Evolutionary conservation across 2,888 invertebrate genomes (phyloP), one percentile per base, ranked within the genome.

Genomic region (Autographa gamma): DNA sequence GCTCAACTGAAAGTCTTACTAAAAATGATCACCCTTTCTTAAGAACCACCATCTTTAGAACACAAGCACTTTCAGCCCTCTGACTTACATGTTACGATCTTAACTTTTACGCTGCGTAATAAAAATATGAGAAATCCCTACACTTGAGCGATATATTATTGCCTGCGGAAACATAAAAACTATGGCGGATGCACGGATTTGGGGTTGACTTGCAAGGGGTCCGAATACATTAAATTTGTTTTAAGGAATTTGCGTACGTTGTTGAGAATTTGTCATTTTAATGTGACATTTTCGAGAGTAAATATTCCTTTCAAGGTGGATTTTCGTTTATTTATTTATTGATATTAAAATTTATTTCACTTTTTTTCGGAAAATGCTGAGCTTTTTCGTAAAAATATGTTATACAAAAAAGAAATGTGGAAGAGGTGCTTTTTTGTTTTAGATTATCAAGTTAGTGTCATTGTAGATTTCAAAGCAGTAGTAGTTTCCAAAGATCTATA

Each of bases 161-260:
- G 90, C 86, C 88, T 85, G 85, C 87, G 93, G 93, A 93, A 90
- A 91, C 90, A 93, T 95, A 94, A 94, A 92, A 92, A 91, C 85
- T 86, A 86, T 77, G 62, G 66, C 64, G 73, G 67, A 63, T 63
- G 61, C 60, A 60, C 59, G 74, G 65, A 72, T 76, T 80, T 80
- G 25, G 68, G 77, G 74, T 62, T 18, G 65, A 38, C 62, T 72
- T 56, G 60, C 41, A 69, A 63, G 79, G 59, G 64, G 62, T 56
- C 71, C 77, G 56, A 61, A 32, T n/a, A 61, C 59, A 78, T 69
- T 72, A 79, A 52, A 79, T 78, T 79, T 73, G 60, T 80, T 80
- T 78, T 76, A 68, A 81, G 63, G 76, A 73, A 73, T 76, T 80
- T 70, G 70, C 66, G 54, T 79, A 59, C 63, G 68, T 66, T 63